A percentile compares a stretch with the other conserved stretches of the same genome.
Conservation (phyloP, 2,888 invertebrate species). For the Ophonus ardosiacus region DNA sequence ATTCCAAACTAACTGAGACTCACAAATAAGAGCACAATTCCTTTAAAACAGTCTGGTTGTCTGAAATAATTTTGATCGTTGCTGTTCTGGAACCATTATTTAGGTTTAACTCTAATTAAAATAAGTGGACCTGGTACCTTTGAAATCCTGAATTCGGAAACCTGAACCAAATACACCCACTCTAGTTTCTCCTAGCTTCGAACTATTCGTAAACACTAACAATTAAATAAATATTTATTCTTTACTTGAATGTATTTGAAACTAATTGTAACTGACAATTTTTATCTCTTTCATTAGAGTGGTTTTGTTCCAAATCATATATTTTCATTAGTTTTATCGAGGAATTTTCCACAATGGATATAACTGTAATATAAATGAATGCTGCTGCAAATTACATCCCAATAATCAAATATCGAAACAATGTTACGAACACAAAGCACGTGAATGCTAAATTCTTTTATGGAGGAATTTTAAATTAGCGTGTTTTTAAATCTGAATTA, state of each 20-base stretch:
- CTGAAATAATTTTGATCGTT: too few relatives aligned
- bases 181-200: too few relatives aligned
- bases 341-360: background rate
- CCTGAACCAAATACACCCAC: too few relatives aligned
- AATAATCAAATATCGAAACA: constrained; percentile 11
- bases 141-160: too few relatives aligned
- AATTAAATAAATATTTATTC: too few relatives aligned
- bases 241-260: background rate
- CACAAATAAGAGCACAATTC: too few relatives aligned
- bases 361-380: constrained; percentile 6
- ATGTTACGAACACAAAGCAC: background rate
- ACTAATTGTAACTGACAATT: background rate
- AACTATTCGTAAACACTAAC: too few relatives aligned
- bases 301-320: background rate
- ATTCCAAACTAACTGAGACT: too few relatives aligned
- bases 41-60: too few relatives aligned
- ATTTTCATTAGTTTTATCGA: background rate
- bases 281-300: background rate
- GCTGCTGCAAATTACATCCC: background rate
- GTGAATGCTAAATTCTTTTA: constrained; percentile 2
- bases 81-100: too few relatives aligned
- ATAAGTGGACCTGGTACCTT: too few relatives aligned
- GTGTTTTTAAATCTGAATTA: background rate
- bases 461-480: background rate
- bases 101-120: too few relatives aligned